Evolutionary conservation across 2,113 vertebrate genomes (phyloP), one percentile per base, ranked within the genome.

Genomic region (Philantomba maxwellii): DNA sequence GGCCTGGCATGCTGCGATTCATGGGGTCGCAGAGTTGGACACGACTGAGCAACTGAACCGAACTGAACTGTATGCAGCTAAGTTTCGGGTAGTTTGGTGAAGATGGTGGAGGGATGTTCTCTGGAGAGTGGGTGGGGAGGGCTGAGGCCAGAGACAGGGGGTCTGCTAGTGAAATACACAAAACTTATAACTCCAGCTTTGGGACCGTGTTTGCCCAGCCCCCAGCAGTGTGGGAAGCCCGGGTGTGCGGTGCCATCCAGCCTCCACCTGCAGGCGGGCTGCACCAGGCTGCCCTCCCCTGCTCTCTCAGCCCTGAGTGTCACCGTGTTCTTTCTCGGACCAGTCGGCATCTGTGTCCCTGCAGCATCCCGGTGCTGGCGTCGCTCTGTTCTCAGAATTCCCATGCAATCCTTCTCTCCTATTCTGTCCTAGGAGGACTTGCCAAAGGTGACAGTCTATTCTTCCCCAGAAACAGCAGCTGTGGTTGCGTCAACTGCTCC

Each of bases 191-290:
- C 47, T 30, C 16, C 49, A 28, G 77, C 36, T 7, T 5, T 7
- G 2, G 78, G 60, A 15, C 11, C 19, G 1, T 2, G n/a, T 25
- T 6, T 3, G 7, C 19, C 14, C 28, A 28, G 4, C 21, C 64
- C 30, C 23, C 55, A 8, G 84, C 17, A 5, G 58, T 10, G 11
- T 0, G 3, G 53, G 60, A 10, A 2, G 14, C 17, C 70, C 28
- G 0, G 1, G 7, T 17, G 3, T 6, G 2, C 13, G 0, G 70
- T 39, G 26, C 60, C 6, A 0, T 3, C 9, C 39, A 26, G 49
- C 87, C 45, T 47, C 87, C 2, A 28, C n/a, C 73, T 1, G 23
- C 33, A 5, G 16, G 26, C 23, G 1, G 28, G 81, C 36, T 13
- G 21, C 57, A 36, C n/a, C 39, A 16, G 33, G n/a, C 33, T 23